Evolutionary conservation across 2,888 invertebrate genomes (phyloP).

Genomic region (Amblyteles armatorius): DNA sequence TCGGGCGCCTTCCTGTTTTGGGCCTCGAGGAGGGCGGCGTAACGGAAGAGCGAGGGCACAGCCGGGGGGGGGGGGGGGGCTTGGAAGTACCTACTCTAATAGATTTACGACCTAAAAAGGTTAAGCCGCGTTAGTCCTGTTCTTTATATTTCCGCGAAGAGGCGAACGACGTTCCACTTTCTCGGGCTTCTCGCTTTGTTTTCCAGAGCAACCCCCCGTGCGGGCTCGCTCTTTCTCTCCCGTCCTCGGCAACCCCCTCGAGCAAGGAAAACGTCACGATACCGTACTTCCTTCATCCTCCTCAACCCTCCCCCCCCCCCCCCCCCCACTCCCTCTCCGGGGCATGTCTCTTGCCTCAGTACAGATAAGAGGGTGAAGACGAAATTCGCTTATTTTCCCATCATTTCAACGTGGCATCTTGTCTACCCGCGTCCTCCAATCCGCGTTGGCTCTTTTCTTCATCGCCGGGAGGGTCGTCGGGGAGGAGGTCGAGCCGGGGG

Average conservation of each 20-base stretch:
- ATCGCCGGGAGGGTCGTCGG: constrained; percentile 71
- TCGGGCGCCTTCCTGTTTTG: constrained; percentile 17
- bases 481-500: neutral
- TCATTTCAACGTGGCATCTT: constrained; percentile 83
- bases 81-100: constrained; percentile 78
- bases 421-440: constrained; percentile 68
- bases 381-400: constrained; percentile 84
- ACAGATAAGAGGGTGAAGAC: constrained; percentile 75
- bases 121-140: constrained; percentile 83
- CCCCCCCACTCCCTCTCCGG: neutral
- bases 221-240: constrained; percentile 48
- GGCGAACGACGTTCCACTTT: constrained; percentile 66
- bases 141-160: constrained; percentile 84
- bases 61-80: constrained; percentile 19
- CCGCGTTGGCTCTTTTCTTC: constrained; percentile 77
- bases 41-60: neutral
- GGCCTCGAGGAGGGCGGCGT: constrained; percentile 18
- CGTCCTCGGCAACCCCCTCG: constrained; percentile 11
- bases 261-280: constrained; percentile 62
- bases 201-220: constrained; percentile 42
- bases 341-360: constrained; percentile 55
- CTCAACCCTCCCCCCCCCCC: constrained; percentile 27
- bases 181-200: constrained; percentile 48
- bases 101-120: constrained; percentile 84
- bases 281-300: constrained; percentile 38